Conservation (phyloP, 2,797 vertebrate genomes). For the Eupleurogrammus muticus region DNA sequence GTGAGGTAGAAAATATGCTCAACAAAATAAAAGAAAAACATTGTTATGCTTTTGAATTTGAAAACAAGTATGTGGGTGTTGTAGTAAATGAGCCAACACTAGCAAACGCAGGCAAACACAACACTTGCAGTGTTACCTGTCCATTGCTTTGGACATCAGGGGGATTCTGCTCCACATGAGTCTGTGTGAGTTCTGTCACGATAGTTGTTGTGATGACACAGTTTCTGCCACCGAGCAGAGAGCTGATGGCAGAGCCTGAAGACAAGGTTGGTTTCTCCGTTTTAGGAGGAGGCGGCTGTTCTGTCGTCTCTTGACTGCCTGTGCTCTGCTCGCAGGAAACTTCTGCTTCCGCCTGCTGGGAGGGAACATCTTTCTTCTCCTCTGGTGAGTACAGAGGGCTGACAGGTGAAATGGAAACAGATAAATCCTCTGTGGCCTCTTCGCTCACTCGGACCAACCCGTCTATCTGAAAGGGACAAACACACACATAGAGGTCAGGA, state of each 20-base stretch:
- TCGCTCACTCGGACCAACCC: conserved; percentile 90
- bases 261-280: conserved; percentile 32
- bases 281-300: conserved; percentile 25
- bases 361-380: conserved; percentile 35
- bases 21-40: background rate
- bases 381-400: conserved; percentile 29
- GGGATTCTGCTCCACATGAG: conserved; percentile 64
- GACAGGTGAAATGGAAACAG: conserved; percentile 20
- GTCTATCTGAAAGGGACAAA: conserved; percentile 77
- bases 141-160: conserved; percentile 50
- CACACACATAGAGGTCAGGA: conserved; percentile 8
- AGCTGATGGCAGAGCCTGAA: conserved; percentile 74
- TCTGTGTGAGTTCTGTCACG: conserved; percentile 83
- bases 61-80: background rate
- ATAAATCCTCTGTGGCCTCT: conserved; percentile 64
- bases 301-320: conserved; percentile 21
- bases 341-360: conserved; percentile 18
- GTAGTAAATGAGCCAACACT: background rate
- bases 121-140: conserved; percentile 63
- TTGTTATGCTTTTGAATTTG: background rate
- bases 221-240: conserved; percentile 76
- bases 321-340: conserved; percentile 24
- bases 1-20: background rate
- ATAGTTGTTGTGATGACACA: conserved; percentile 83
- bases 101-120: background rate